phyloP scores from a whole-genome alignment of 2,888 invertebrate species.

The Drosophila longiperda region DNA sequence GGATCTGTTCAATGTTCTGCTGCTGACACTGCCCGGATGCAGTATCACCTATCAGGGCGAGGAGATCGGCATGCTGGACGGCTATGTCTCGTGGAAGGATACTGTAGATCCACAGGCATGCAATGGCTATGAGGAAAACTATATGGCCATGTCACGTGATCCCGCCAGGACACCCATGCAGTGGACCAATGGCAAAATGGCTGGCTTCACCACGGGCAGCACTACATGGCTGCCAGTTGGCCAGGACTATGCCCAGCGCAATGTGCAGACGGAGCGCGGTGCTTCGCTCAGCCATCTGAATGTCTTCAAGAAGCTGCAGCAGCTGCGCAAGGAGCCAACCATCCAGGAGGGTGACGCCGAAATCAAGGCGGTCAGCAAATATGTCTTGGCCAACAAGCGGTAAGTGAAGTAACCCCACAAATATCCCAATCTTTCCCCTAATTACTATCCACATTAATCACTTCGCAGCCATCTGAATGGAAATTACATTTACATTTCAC shows the following conservation, averaged over 20 bases:
- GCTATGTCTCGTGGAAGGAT: slow-evolving; percentile 87
- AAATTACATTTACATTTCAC: slow-evolving; percentile 83
- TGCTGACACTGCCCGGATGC: slow-evolving; percentile 92
- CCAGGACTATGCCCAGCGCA: slow-evolving; percentile 87
- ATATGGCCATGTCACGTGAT: slow-evolving; percentile 87
- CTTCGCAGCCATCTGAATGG: slow-evolving; percentile 57
- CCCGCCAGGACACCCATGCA: slow-evolving; percentile 88
- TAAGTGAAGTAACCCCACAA: slow-evolving; percentile 32
- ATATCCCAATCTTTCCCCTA: not conserved
- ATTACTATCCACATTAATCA: not conserved
- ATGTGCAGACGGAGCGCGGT: slow-evolving; percentile 86
- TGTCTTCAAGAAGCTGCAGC: slow-evolving; percentile 87
- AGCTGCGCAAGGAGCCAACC: slow-evolving; percentile 85
- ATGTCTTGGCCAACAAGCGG: slow-evolving; percentile 86
- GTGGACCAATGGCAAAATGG: slow-evolving; percentile 86
- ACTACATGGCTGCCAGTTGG: slow-evolving; percentile 85
- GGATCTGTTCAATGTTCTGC: slow-evolving; percentile 90
- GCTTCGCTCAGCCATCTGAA: slow-evolving; percentile 86
- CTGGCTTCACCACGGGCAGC: slow-evolving; percentile 77
- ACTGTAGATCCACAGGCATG: slow-evolving; percentile 88
- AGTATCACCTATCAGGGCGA: slow-evolving; percentile 94
- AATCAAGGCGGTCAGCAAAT: slow-evolving; percentile 75
- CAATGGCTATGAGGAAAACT: slow-evolving; percentile 87
- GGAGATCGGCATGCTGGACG: slow-evolving; percentile 92
- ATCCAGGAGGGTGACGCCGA: slow-evolving; percentile 86